Conservation (phyloP, 2,888 invertebrate genomes). For the Polymixis lichenea region DNA sequence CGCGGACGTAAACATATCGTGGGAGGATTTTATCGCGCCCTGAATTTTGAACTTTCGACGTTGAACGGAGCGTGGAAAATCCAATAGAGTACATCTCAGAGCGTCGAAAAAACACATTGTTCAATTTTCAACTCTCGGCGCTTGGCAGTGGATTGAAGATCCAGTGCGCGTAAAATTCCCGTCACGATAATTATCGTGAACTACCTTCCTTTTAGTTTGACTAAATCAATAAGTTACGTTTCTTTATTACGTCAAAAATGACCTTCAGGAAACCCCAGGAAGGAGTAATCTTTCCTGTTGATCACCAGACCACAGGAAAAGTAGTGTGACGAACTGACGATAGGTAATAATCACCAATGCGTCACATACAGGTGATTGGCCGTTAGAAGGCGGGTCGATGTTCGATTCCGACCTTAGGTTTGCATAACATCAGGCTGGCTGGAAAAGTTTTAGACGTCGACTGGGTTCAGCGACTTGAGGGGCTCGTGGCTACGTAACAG, state of each 20-base stretch:
- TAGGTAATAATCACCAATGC: conserved; percentile 31
- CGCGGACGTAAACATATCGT: too few species aligned
- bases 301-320: conserved; percentile 25
- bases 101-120: too few species aligned
- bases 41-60: too few species aligned
- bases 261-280: conserved; percentile 33
- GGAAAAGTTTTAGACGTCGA: conserved; percentile 36
- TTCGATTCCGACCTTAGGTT: conserved; percentile 57
- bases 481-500: neutral
- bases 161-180: too few species aligned
- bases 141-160: too few species aligned
- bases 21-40: too few species aligned
- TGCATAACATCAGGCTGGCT: conserved; percentile 51
- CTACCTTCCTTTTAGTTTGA: neutral
- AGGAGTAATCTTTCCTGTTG: neutral
- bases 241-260: conserved; percentile 24
- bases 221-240: neutral
- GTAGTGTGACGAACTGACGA: conserved; percentile 31
- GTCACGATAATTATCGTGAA: too few species aligned
- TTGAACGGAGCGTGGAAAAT: too few species aligned
- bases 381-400: conserved; percentile 56
- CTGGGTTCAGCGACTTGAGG: conserved; percentile 36
- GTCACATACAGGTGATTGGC: conserved; percentile 68
- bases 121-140: too few species aligned
- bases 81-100: too few species aligned